Evolutionary conservation across 2,797 vertebrate species (phyloP), one percentile per base, ranked within the genome.

Genomic region (Dicrostonyx torquatus): DNA sequence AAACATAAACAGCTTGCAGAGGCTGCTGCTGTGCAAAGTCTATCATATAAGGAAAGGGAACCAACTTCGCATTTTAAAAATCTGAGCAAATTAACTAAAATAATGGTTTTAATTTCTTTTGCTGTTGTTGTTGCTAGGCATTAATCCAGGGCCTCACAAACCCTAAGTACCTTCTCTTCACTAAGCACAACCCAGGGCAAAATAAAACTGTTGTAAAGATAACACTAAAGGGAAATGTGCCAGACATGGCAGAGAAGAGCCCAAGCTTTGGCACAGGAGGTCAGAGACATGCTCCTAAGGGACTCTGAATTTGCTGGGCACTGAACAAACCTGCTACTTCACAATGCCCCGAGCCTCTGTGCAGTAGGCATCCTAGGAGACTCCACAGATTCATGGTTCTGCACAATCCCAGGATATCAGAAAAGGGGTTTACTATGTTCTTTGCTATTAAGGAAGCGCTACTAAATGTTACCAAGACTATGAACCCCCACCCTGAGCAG

Each of bases 71-170:
- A 73, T 50, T 78, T 89, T 83, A 79, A 84, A 95, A 85, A 85
- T 45, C 12, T n/a, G 68, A 87, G 37, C 24, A 87, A 95, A 79
- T 91, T 48, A 93, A 87, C 60, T 37, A 82, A 94, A 90, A 90
- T 68, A 48, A 83, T 82, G 60, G 22, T 5, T 55, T 62, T 62
- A 62, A 64, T 64, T 75, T 75, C n/a, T 34, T 40, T 73, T 37
- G 26, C 29, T 48, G 45, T 31, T 66, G 22, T 53, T 53, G 43
- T 18, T 94, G 60, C 48, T 60, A 24, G 72, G 55, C 24, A 84
- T 2, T 37, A 89, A 66, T 20, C 45, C 18, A 90, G 34, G 34
- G 40, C 50, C 26, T 48, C 40, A 45, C 24, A 78, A 40, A 77
- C 58, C 9, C 9, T 85, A 77, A 88, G 50, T 18, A 78, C 31